Evolutionary conservation across 1,140 invertebrate species (phyloP), one percentile per base, ranked within the genome.

Genomic region (Eriosoma lanigerum): DNA sequence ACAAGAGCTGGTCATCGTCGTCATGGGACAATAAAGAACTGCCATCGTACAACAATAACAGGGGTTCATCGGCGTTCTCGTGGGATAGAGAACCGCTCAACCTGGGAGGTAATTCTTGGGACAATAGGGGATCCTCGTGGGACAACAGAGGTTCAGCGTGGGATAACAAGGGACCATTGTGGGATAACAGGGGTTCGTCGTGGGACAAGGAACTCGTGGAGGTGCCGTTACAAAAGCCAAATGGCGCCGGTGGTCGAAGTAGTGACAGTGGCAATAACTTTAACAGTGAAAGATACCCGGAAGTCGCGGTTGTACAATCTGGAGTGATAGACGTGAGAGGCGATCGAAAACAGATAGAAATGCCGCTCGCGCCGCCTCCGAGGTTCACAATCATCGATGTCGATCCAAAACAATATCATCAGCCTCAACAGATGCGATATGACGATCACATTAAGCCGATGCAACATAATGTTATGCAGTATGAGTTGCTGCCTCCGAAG

Each of bases 301-400:
- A 78, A 46, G 75, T 78, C 3, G 54, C 75, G 17, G 56, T 78
- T 15, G 21, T 78, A 15, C 75, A 78, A 12, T 78, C 75, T 0
- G 75, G 24, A 8, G 75, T 78, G 38, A 78, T 78, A 32, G 75
- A 78, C 38, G 56, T 78, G 1, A 78, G 75, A 19, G 75, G 75
- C 9, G 56, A 78, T 15, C 38, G 56, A 21, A 38, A 19, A 6
- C 68, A 26, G 3, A 60, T 48, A 32, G 21, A n/a, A 1, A 46
- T 38, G 21, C 66, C 21, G 3, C 21, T 5, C 9, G 29, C 19
- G 5, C 72, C 72, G 13, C 52, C 72, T 2, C 54, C 72, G 13
- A 78, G 54, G 9, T 78, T 78, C 17, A 62, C 75, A 1, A 78
- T 78, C 38, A 26, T 78, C 38, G 75, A 78, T 21, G 56, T 62